phyloP scores from a whole-genome alignment of 2,113 vertebrate species.

The Poicephalus gulielmi region DNA sequence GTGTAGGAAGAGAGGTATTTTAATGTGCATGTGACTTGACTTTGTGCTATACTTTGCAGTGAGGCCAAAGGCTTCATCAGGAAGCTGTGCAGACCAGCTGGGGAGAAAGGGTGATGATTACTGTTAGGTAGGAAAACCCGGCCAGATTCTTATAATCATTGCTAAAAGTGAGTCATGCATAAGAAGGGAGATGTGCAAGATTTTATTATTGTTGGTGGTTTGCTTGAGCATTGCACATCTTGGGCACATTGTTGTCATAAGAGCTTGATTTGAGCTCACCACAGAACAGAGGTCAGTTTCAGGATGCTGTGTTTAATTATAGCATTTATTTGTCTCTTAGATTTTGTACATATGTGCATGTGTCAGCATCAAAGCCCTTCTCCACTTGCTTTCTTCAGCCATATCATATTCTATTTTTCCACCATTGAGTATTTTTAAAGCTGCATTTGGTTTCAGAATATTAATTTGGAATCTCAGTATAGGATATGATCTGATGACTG shows the following conservation, averaged over 20 bases:
- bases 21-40: neutral
- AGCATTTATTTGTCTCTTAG: neutral
- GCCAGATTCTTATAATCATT: neutral
- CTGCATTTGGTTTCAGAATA: neutral
- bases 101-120: neutral
- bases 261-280: neutral
- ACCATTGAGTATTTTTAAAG: neutral
- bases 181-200: neutral
- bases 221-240: neutral
- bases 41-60: neutral
- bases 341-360: neutral
- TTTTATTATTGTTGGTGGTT: neutral
- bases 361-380: neutral
- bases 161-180: neutral
- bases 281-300: neutral
- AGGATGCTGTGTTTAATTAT: neutral
- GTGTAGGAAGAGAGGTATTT: constrained; percentile 56
- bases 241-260: neutral
- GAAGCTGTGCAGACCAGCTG: neutral
- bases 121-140: neutral
- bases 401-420: neutral
- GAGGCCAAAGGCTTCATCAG: neutral
- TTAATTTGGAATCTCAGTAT: neutral
- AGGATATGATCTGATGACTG: neutral
- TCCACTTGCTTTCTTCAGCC: neutral